Base-by-base conservation (phyloP, 2,797 vertebrate species). In the Rhinogobio ventralis region DNA sequence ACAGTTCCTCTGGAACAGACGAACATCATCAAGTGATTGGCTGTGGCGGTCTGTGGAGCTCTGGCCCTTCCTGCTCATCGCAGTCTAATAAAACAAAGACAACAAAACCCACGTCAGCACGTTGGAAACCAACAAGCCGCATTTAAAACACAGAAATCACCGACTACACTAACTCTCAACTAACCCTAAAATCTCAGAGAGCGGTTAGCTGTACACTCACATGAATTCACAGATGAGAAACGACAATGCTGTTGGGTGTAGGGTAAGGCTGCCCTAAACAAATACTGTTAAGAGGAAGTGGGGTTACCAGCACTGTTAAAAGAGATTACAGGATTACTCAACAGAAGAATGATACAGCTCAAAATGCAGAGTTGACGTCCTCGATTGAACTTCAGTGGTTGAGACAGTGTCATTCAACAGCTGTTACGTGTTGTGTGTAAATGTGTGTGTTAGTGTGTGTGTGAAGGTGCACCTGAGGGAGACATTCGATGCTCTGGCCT, bases 401-500 rank as follows among this genome's bases (percentile, higher is more conserved):
- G 23, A 81, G 11, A 33, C 45, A 5, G 74, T 28, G 73, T 68
- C 28, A 68, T 68, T 69, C 45, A 72, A 60, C 33, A 81, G 53
- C 51, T 28, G 20, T 69, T n/a, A 57, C 6, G 20, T 11, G 19
- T 83, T 81, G 49, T 62, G 19, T 49, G 53, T 55, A 53, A 28
- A 55, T 57, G 36, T 81, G 69, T 81, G 79, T 76, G 46, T 60
- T 33, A 45, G 73, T 68, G 64, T 74, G 64, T 74, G 53, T 53
- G 60, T 60, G 5, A 72, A 49, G 17, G 45, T 73, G 80, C 90
- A 99, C 98, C 97, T 99, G 98, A 4, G 98, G 97, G 86, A 99
- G 95, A 33, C 97, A 99, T 93, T 99, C 98, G 0, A 97, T 98
- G 92, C 98, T 99, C 91, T 99, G 98, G 84, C 98, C 98, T 74